Base-by-base conservation (phyloP, 2,797 vertebrate genomes). In the Malurus leucopterus region DNA sequence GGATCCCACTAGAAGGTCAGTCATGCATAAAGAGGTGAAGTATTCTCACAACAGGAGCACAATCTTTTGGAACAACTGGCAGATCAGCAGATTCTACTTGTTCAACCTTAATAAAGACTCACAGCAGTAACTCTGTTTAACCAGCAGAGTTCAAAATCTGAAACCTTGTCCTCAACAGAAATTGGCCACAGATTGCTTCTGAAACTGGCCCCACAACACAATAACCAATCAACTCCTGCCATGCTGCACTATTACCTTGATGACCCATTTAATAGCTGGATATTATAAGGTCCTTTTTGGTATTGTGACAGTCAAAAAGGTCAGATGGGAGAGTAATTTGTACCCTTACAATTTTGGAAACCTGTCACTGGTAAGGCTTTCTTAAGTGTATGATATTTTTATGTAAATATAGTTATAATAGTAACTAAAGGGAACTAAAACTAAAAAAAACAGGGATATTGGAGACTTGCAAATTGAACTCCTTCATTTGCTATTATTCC, bases 61-160 rank as follows among this genome's bases (percentile, higher is more conserved):
- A 90, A 49, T 90, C 87, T 84, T 86, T 71, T 64, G 67, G 26
- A 90, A 72, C 18, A 81, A 69, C 59, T 46, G 69, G 65, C 63
- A 78, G 69, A 95, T 94, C 93, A 89, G 86, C 72, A 89, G 78
- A 91, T 81, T 93, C 85, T 71, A 27, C 67, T 85, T 54, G 24
- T 27, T 91, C 72, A 64, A 24, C 84, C 47, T 90, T 91, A 70
- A 89, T 91, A 93, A 95, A 94, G 81, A 64, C 71, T 93, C 89
- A 91, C 93, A 94, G 85, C 91, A 91, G 88, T 65, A 84, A 73
- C 41, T 72, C 54, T 84, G 40, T 92, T 78, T 81, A 89, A 73
- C 58, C 75, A 95, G 88, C 64, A 55, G 82, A 92, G 86, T 77
- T 86, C 61, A 82, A 87, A 93, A 93, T 88, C 90, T 74, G 69